Evolutionary conservation across 1,140 invertebrate species (phyloP).

Genomic region (Sinella curviseta): DNA sequence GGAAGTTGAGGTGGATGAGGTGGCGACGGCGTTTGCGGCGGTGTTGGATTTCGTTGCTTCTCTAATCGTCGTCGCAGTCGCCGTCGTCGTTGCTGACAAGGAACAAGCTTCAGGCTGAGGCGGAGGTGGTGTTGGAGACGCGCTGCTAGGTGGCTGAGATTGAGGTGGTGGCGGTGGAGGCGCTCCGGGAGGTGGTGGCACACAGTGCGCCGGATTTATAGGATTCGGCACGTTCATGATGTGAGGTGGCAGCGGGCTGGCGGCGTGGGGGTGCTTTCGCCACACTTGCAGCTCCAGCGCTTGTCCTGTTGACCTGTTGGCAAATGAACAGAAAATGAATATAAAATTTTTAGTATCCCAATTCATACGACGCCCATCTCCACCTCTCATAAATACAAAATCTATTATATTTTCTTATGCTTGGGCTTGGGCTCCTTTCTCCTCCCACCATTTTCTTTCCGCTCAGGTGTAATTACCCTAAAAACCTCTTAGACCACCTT

Average conservation of each 20-base stretch:
- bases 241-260: constrained; percentile 1
- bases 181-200: neutral
- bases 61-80: no score
- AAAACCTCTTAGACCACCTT: no score
- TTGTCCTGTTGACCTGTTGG: constrained; percentile 36
- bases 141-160: neutral
- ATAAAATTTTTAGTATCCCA: no score
- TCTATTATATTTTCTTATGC: no score
- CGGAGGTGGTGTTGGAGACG: neutral
- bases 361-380: no score
- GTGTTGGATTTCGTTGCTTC: no score
- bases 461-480: no score
- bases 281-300: constrained; percentile 43
- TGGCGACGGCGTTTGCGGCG: neutral
- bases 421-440: no score
- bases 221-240: neutral
- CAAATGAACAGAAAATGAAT: neutral
- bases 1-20: neutral
- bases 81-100: constrained; percentile 3
- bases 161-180: neutral
- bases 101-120: neutral
- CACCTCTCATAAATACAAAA: no score
- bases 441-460: no score
- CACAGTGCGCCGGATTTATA: neutral
- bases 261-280: constrained; percentile 33